Base-by-base conservation (phyloP, 2,888 invertebrate genomes). In the Drosophila quasianomalipes region DNA sequence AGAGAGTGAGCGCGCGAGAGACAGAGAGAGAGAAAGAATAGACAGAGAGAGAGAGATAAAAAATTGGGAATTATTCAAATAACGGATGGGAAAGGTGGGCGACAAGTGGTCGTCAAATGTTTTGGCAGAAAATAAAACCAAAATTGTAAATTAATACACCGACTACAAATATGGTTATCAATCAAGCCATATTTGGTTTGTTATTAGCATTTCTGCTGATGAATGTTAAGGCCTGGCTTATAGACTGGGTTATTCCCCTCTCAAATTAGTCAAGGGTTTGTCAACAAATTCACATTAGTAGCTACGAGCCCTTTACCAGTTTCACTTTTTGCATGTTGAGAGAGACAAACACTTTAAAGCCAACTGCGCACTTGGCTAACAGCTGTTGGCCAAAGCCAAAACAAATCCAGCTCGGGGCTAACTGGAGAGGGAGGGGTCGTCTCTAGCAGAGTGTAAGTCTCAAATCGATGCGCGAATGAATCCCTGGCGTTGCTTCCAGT, bases 321-420 rank as follows among this genome's bases (percentile, higher is more conserved):
- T 87, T 85, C n/a, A 81, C 85, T 89, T 87, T 87, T 76, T 79
- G 76, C 87, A 87, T 85, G 49, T 35, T 66, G 49, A 55, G 49
- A 26, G 47, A 16, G 47, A 26, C 9, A 47, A 47, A 47, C 60
- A 63, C 62, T 64, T 35, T 53, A 61, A 16, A 53, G 72, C 54
- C 62, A 68, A 72, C 62, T 76, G 70, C 74, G 63, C 74, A 71
- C 62, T 62, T n/a, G 16, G 66, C 31, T 52, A 51, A 57, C 35
- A 59, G 31, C 37, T 30, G 35, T 26, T 53, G 44, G 16, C 37
- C 61, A 41, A 59, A 63, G 26, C 30, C 41, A 44, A 49, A 51
- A n/a, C 37, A 16, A 35, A 31, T 16, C 28, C 12, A 44, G 31
- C 28, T 49, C 7, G 39, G 26, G 12, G 33, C 14, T 44, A 41